phyloP scores from a whole-genome alignment of 2,113 vertebrate species.

The Thalassarche chlororhynchos region DNA sequence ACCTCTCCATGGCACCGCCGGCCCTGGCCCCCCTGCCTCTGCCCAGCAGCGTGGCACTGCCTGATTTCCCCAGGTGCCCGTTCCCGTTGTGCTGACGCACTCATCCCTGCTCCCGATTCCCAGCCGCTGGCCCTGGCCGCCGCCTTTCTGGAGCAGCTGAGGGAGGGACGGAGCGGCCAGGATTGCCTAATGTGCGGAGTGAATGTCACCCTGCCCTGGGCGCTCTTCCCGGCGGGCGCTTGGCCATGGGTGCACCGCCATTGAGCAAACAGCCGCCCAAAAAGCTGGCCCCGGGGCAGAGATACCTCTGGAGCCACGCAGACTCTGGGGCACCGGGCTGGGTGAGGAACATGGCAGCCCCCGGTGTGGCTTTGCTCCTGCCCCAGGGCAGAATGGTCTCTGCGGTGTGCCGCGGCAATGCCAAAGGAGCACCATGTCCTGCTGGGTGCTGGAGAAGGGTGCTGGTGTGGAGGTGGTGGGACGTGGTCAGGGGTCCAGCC shows the following conservation, averaged over 20 bases:
- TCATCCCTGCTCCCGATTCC: neutral
- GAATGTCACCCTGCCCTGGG: slow-evolving; percentile 20
- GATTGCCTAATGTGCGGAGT: neutral
- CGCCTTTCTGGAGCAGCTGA: slow-evolving; percentile 51
- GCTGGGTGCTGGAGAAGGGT: neutral
- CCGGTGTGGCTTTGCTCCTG: accelerated
- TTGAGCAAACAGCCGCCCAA: neutral
- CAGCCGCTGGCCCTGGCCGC: neutral
- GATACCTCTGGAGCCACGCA: neutral
- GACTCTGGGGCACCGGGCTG: neutral
- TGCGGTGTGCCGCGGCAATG: neutral
- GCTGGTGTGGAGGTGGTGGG: neutral
- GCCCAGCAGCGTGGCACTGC: neutral
- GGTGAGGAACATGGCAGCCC: accelerated
- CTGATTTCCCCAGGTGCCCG: slow-evolving; percentile 42
- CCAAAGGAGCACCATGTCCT: neutral
- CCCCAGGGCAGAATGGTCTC: neutral
- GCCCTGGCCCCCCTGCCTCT: neutral
- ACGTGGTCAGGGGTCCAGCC: neutral
- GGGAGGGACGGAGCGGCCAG: neutral
- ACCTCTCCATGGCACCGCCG: accelerated
- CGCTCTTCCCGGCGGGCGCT: neutral
- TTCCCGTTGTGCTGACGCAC: slow-evolving; percentile 33
- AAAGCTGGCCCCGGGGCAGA: neutral
- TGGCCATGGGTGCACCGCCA: neutral